Base-by-base conservation (phyloP, 2,888 invertebrate genomes). In the Sylvicola cinctus region DNA sequence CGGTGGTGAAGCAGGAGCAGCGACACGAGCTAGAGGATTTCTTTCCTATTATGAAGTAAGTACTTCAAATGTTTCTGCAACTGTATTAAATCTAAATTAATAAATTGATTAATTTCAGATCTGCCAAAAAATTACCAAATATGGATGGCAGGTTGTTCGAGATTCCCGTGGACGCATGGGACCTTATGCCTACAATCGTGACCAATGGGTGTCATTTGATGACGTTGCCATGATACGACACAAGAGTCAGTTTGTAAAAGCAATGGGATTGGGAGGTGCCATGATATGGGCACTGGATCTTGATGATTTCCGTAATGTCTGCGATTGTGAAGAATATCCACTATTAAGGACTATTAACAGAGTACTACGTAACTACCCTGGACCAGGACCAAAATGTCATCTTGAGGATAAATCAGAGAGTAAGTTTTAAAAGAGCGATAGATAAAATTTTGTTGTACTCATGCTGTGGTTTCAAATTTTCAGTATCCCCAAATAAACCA, bases 141-240 rank as follows among this genome's bases (percentile, higher is more conserved):
- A 70, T 37, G 77, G 76, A 2, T 85, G 87, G 83, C 67, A 68
- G 26, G 74, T 83, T 6, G 69, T 76, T 1, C 67, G 79, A 36
- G 85, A 88, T 49, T 66, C 72, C 0, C 68, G 76, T 34, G 77
- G 81, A 31, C 65, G 81, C 15, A 84, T 88, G 58, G 90, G 88
- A 0, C 90, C 90, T 0, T 88, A 85, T 48, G 84, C 88, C 0
- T 77, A 74, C 42, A 59, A 65, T 38, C 64, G 74, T 16, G 83
- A 87, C 50, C 90, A 91, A 47, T 91, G 90, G 90, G 88, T 88
- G 5, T 83, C 85, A 6, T 91, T 85, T 46, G 91, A 91, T 49
- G 90, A 91, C 51, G 70, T 75, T 25, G 68, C 69, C 25, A 87
- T 85, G 71, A 72, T 84, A 14, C 65, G 72, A 17, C 74, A 80